These are phyloP conservation scores for Hipparchia sbordonii DNA, from an alignment of 2,888 invertebrate genomes.

Conservation along the genomic window DNA sequence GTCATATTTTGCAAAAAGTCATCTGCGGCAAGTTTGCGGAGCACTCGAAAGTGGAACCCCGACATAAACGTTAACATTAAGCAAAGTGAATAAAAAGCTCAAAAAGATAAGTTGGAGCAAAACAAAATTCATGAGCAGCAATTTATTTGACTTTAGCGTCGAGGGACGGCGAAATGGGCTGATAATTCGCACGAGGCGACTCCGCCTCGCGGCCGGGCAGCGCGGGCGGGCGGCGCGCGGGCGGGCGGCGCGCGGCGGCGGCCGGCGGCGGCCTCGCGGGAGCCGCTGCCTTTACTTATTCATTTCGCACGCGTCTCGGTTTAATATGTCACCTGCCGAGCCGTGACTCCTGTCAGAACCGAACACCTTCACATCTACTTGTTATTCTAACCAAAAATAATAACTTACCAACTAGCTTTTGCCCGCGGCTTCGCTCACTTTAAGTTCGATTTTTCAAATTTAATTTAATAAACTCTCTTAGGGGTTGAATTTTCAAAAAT, in stretches of 20 bases:
- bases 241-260: slow-evolving; percentile 13
- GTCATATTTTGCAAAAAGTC: not conserved
- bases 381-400: not conserved
- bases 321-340: slow-evolving; percentile 2
- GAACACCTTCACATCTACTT: not conserved
- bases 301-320: not conserved
- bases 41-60: not conserved
- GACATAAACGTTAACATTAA: slow-evolving; percentile 16
- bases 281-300: slow-evolving; percentile 23
- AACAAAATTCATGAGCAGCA: slow-evolving; percentile 33
- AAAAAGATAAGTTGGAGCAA: slow-evolving; percentile 25
- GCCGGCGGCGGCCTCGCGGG: slow-evolving; percentile 16
- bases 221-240: slow-evolving; percentile 22
- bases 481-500: no score
- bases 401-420: no score
- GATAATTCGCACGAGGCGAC: slow-evolving; percentile 35
- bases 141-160: slow-evolving; percentile 36
- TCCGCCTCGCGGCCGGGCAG: slow-evolving; percentile 25
- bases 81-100: slow-evolving; percentile 25
- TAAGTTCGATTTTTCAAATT: no score
- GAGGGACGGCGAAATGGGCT: slow-evolving; percentile 32
- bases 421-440: no score
- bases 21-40: not conserved
- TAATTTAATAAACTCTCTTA: no score
- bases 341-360: no score